Conservation (phyloP, 1,140 invertebrate species). For the Pinna nobilis region DNA sequence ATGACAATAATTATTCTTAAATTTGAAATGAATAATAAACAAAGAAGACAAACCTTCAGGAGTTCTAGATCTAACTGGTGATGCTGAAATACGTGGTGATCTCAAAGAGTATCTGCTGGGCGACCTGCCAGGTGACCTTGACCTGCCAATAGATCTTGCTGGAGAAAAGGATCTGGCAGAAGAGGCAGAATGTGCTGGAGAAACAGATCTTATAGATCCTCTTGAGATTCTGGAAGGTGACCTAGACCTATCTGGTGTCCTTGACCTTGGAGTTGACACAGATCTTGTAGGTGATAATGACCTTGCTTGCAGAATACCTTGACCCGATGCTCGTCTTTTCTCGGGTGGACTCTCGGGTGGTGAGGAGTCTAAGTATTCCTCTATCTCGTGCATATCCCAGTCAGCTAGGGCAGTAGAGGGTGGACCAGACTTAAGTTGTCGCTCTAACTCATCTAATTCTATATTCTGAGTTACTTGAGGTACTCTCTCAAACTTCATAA, state of each 20-base stretch:
- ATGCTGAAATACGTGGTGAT: neutral
- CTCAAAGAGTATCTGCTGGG: neutral
- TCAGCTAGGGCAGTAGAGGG: constrained; percentile 37
- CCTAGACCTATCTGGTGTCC: constrained; percentile 37
- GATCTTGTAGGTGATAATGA: constrained; percentile 29
- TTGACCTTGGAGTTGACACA: constrained; percentile 39
- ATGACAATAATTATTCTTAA: too few relatives aligned
- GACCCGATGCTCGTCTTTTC: constrained; percentile 44
- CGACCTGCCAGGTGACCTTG: constrained; percentile 39
- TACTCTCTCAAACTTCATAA: neutral
- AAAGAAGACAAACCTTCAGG: neutral
- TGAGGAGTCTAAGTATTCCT: constrained; percentile 60
- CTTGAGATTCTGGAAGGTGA: constrained; percentile 7
- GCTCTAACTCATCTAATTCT: constrained; percentile 49
- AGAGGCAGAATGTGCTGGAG: constrained; percentile 2
- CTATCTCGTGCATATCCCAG: constrained; percentile 57
- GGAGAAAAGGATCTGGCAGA: constrained; percentile 39
- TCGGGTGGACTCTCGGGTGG: constrained; percentile 63
- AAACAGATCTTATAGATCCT: neutral
- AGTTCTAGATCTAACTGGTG: neutral
- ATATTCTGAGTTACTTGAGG: constrained; percentile 20
- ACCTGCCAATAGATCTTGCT: constrained; percentile 31
- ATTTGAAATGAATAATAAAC: too few relatives aligned
- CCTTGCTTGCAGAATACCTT: constrained; percentile 19
- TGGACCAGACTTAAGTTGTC: constrained; percentile 33